Evolutionary conservation across 2,113 vertebrate genomes (phyloP), one percentile per base, ranked within the genome.

Genomic region (Mola mola): DNA sequence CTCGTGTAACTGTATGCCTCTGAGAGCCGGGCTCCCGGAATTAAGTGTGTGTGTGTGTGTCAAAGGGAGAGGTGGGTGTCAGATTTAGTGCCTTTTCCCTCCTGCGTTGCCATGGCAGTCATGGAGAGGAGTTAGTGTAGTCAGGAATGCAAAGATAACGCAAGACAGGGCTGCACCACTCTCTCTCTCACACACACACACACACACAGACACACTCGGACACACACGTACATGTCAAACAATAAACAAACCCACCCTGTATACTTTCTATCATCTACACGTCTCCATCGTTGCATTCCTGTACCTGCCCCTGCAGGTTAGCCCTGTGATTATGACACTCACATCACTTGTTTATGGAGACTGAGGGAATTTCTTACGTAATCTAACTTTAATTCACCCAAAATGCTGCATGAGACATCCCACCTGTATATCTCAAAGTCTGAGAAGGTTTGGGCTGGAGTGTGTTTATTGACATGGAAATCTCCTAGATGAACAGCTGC

Each of bases 141-240:
- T 69, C 72, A 73, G 85, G 86, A 89, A 89, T 89, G 75, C 72
- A 84, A 76, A 86, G 83, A 84, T 83, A 88, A 83, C 61, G 50
- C 76, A 75, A 78, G 41, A 33, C 62, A 44, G 68, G 62, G 64
- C 89, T 71, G 20, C 84, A 73, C 84, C 82, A 66, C 25, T 42
- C 29, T 50, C 51, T 44, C 52, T 51, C 29, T 41, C 6, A 51
- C 41, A 52, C 24, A 52, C 61, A 66, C 60, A 34, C 33, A 47
- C 10, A 12, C 43, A n/a, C 40, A 41, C 20, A 42, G 24, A 67
- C 29, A 53, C 34, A 57, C 38, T 51, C 44, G 52, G 29, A 46
- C 25, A 24, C 31, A 9, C 40, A 24, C 15, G 17, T 25, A 65
- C 12, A 8, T 28, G 34, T 49, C 49, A 59, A 73, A 64, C 50